A percentile compares a stretch with the other conserved stretches of the same genome.
These are phyloP conservation scores for Shargacucullia verbasci DNA, from an alignment of 2,888 invertebrate genomes.

Conservation along the genomic window DNA sequence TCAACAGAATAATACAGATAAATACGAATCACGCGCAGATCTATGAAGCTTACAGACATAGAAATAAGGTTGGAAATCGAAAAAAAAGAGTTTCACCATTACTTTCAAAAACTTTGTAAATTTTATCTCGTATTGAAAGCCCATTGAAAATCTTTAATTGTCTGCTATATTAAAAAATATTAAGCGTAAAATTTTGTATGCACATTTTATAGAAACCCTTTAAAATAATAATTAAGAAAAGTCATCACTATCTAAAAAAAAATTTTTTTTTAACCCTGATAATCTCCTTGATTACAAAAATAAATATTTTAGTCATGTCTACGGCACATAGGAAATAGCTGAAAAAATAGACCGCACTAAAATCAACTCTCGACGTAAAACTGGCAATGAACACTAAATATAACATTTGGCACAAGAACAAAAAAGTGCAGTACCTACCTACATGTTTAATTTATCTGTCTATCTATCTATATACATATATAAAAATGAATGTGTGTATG, in stretches of 20 bases:
- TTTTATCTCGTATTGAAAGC: slow-evolving; percentile 4
- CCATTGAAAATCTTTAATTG: slow-evolving; percentile 25
- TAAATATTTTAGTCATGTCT: background rate
- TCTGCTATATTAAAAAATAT: slow-evolving; percentile 3
- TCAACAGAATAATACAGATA: slow-evolving; percentile 22
- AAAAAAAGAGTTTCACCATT: background rate
- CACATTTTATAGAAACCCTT: background rate
- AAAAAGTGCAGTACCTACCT: slow-evolving; percentile 14
- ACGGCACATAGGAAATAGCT: slow-evolving; percentile 4
- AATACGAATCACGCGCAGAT: background rate
- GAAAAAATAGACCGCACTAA: background rate
- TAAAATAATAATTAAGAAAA: too few species aligned
- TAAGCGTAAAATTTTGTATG: background rate
- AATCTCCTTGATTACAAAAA: too few species aligned
- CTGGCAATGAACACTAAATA: slow-evolving; percentile 17
- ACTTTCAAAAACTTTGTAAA: slow-evolving; percentile 2
- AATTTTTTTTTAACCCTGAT: too few species aligned
- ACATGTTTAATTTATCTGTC: too few species aligned
- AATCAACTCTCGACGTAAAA: slow-evolving; percentile 9
- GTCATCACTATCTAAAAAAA: too few species aligned
- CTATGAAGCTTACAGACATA: background rate
- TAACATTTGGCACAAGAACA: slow-evolving; percentile 34
- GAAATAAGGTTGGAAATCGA: slow-evolving; percentile 9
- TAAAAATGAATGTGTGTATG: too few species aligned
- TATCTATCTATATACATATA: too few species aligned